Percentiles rank a stretch among this genome's conserved stretches.
Conservation (phyloP, 2,113 vertebrate genomes). For the Carassius auratus region DNA sequence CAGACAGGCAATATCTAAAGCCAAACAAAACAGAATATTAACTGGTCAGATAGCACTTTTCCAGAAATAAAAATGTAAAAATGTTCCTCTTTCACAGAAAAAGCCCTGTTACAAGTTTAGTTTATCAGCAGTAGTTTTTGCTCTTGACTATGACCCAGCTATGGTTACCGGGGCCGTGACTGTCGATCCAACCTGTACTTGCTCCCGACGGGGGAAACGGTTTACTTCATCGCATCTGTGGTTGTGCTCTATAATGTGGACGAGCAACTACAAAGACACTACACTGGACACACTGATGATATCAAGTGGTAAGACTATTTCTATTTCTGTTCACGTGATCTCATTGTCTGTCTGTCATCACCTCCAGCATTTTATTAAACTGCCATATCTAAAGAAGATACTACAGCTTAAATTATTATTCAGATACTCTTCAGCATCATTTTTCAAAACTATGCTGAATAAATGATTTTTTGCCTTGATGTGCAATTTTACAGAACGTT, state of each 20-base stretch:
- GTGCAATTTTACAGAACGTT: background rate
- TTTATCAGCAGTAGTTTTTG: background rate
- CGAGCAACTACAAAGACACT: conserved; percentile 94
- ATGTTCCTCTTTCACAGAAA: background rate
- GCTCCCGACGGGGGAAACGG: conserved; percentile 95
- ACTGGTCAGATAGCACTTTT: background rate
- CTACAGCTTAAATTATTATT: background rate
- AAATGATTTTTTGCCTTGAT: background rate
- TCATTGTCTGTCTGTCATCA: background rate
- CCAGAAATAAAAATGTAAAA: background rate
- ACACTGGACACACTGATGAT: conserved; percentile 93
- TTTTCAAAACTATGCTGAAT: background rate
- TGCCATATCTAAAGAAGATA: background rate
- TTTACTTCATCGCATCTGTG: conserved; percentile 96
- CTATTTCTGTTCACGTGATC: background rate
- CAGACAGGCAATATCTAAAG: background rate
- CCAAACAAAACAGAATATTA: background rate
- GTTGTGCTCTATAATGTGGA: conserved; percentile 95
- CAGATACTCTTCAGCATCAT: background rate
- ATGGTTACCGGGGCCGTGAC: conserved; percentile 94
- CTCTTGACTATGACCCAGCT: conserved; percentile 78
- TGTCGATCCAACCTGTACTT: conserved; percentile 96
- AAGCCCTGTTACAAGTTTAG: background rate
- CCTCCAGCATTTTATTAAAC: no score
- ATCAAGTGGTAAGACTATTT: conserved; percentile 90